Conservation (phyloP, 2,797 vertebrate species). For the Anolis apletophallus region DNA sequence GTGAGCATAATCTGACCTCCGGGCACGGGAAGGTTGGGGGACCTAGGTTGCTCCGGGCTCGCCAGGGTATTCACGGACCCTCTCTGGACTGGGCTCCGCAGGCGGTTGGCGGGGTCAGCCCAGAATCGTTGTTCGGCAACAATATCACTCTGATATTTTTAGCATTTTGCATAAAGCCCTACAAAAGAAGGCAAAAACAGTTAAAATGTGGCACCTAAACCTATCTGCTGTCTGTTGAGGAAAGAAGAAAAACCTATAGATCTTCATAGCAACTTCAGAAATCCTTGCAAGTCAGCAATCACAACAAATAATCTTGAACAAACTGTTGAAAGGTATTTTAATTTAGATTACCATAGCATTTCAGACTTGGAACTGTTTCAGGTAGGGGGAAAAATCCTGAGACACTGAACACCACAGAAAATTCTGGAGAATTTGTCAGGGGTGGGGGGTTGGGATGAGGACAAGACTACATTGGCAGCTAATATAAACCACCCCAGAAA, state of each 20-base stretch:
- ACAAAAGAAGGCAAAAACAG: neutral
- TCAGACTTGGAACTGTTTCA: neutral
- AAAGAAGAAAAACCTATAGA: neutral
- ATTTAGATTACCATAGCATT: neutral
- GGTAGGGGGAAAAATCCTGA: neutral
- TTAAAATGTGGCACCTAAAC: neutral
- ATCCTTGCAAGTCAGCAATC: neutral
- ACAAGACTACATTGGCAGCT: neutral
- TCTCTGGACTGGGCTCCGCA: no score
- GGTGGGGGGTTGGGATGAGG: neutral
- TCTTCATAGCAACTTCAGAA: neutral
- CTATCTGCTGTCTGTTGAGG: neutral
- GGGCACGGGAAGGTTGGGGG: no score
- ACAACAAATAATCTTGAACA: conserved; percentile 4
- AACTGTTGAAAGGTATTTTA: conserved; percentile 21
- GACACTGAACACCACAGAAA: neutral
- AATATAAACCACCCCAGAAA: conserved; percentile 10
- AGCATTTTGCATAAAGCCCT: neutral
- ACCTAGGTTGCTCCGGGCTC: no score
- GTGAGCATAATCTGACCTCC: no score
- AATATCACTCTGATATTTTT: neutral
- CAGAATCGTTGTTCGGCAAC: no score
- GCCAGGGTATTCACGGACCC: no score
- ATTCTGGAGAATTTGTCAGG: neutral
- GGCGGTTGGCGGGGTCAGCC: no score